Evolutionary conservation across 2,888 invertebrate genomes (phyloP).

Genomic region (Leptothorax acervorum): DNA sequence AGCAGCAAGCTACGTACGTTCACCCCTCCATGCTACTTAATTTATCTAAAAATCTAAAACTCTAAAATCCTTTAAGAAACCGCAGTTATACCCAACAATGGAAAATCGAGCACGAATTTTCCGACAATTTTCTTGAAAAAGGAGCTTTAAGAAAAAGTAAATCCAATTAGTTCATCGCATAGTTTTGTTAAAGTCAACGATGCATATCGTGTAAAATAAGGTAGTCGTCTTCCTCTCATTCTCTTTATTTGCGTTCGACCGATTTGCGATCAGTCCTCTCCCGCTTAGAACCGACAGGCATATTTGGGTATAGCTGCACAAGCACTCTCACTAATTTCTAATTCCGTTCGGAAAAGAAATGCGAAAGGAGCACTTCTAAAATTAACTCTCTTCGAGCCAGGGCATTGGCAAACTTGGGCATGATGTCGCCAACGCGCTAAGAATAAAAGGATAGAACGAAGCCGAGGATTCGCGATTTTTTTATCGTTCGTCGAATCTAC

Average conservation of each 20-base stretch:
- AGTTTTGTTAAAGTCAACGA: slow-evolving; percentile 1
- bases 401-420: slow-evolving; percentile 93
- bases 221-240: neutral
- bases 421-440: slow-evolving; percentile 85
- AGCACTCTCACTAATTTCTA: slow-evolving; percentile 79
- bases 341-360: slow-evolving; percentile 76
- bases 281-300: slow-evolving; percentile 57
- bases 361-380: slow-evolving; percentile 78
- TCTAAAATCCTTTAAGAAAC: slow-evolving; percentile 74
- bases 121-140: slow-evolving; percentile 16
- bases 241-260: slow-evolving; percentile 32
- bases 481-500: slow-evolving; percentile 49
- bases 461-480: slow-evolving; percentile 8
- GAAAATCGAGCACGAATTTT: slow-evolving; percentile 53
- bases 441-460: slow-evolving; percentile 42
- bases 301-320: slow-evolving; percentile 85
- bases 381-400: slow-evolving; percentile 89
- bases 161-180: neutral
- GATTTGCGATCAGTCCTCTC: slow-evolving; percentile 24
- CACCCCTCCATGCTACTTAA: slow-evolving; percentile 84
- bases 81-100: slow-evolving; percentile 83
- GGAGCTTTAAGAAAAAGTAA: neutral
- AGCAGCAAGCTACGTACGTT: slow-evolving; percentile 98
- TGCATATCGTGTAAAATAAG: neutral
- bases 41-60: slow-evolving; percentile 82